phyloP scores from a whole-genome alignment of 2,888 invertebrate species.

The Mesochorus sp. region DNA sequence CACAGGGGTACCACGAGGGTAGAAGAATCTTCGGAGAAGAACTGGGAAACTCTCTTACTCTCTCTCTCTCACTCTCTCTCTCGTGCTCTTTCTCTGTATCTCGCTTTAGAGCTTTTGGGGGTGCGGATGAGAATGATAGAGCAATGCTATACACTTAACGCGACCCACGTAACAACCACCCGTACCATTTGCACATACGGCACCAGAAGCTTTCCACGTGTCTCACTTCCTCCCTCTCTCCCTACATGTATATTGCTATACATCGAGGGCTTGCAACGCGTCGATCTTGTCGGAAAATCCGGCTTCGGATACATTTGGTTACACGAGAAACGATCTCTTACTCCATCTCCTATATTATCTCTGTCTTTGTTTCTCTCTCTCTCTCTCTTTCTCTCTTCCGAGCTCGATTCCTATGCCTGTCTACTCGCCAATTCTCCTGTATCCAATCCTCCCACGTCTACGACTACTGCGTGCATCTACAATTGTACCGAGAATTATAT shows the following conservation, averaged over 20 bases:
- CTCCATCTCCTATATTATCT: slow-evolving; percentile 27
- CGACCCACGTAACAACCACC: slow-evolving; percentile 66
- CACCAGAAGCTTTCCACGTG: background rate
- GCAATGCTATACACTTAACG: slow-evolving; percentile 76
- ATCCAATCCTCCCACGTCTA: slow-evolving; percentile 19
- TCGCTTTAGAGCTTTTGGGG: no score
- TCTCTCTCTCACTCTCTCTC: no score
- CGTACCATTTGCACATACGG: slow-evolving; percentile 1
- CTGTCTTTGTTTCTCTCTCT: background rate
- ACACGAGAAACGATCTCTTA: slow-evolving; percentile 37
- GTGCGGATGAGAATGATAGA: slow-evolving; percentile 73
- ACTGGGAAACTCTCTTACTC: background rate
- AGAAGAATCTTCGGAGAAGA: slow-evolving; percentile 26
- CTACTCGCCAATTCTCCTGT: slow-evolving; percentile 34
- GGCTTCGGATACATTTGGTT: slow-evolving; percentile 65
- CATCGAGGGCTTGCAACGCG: slow-evolving; percentile 42
- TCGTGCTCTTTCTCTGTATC: no score
- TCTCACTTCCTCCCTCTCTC: background rate
- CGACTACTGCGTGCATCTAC: no score
- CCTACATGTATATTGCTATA: slow-evolving; percentile 28
- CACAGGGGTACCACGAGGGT: slow-evolving; percentile 10
- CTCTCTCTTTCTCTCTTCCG: background rate
- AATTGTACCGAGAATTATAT: no score
- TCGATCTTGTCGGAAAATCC: slow-evolving; percentile 71
- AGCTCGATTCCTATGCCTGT: background rate